Base-by-base conservation (phyloP, 53 echinoderm and acorn worm genomes). In the Antedon mediterranea region DNA sequence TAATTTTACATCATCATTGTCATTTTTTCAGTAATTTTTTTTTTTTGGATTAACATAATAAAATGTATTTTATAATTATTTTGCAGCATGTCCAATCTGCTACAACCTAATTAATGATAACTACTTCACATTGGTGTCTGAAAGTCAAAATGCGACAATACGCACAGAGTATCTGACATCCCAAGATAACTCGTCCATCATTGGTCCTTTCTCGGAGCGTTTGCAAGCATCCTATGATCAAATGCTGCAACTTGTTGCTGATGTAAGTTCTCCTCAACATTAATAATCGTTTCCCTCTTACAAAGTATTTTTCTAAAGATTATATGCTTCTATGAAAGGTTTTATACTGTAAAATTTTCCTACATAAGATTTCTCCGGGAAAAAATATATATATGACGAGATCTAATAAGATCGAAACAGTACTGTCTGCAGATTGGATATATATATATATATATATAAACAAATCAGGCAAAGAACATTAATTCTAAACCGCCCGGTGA, bases 1-100 rank as follows among this genome's bases (percentile, higher is more conserved):
- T 77, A 86, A 86, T 41, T n/a, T 93, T 89, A 81, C 87, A 85
- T 32, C 75, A 80, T 26, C 90, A 90, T 30, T 93, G 93, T 29
- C 83, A 90, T 71, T 43, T 85, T 6, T 81, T 93, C 74, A 79
- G 81, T 72, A 76, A 85, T 0, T 43, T 78, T 84, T 76, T 28
- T 73, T 5, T 32, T 71, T 14, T 75, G 4, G 11, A 37, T 37
- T 37, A 37, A 6, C 11, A 37, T 37, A 37, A 37, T 37, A 37
- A 6, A 11, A 4, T 37, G 37, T 11, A 78, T 43, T 43, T 34
- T 37, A 78, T 43, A 31, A 43, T 43, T 43, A 3, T 9, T 28
- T 80, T 31, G 2, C 73, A 89, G 89, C 70, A n/a, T 93, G 93
- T 83, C 87, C 87, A 30, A 78, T 81, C 14, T 93, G 93, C 27